A percentile compares a stretch with the other conserved stretches of the same genome.
These are phyloP conservation scores for Rhopilema esculentum DNA, from an alignment of 30 jellyfish, hydroid and myxozoan species.

Conservation along the genomic window DNA sequence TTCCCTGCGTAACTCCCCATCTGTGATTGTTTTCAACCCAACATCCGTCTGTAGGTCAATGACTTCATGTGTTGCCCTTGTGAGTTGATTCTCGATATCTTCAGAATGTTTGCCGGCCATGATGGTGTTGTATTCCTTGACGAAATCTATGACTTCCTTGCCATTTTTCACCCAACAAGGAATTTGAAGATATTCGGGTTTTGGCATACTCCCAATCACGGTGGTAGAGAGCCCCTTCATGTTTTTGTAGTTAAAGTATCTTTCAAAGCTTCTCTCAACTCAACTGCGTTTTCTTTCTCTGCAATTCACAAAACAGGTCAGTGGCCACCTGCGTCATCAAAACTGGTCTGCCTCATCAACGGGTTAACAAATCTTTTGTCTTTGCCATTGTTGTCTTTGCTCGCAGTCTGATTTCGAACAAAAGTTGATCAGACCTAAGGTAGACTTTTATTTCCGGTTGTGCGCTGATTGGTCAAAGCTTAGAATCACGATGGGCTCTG, in stretches of 20 bases:
- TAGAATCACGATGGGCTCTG: too few relatives aligned
- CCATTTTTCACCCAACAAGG: constrained; percentile 78
- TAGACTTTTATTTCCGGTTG: too few relatives aligned
- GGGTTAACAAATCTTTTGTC: neutral
- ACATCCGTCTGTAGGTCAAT: constrained; percentile 50
- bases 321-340: neutral
- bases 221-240: constrained; percentile 35
- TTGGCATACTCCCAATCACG: constrained; percentile 81
- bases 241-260: neutral
- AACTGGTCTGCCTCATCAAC: neutral
- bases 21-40: constrained; percentile 59
- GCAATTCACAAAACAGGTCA: too few relatives aligned
- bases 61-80: constrained; percentile 68
- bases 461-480: neutral
- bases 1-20: constrained; percentile 81
- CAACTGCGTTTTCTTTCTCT: neutral
- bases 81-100: constrained; percentile 28
- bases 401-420: neutral
- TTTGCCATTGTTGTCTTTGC: neutral
- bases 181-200: constrained; percentile 65
- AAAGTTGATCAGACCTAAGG: too few relatives aligned
- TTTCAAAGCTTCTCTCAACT: too few relatives aligned
- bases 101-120: neutral
- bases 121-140: constrained; percentile 26
- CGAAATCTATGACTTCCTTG: constrained; percentile 11